These are phyloP conservation scores for Lagopus muta DNA, from an alignment of 2,113 vertebrate genomes.

Conservation along the genomic window DNA sequence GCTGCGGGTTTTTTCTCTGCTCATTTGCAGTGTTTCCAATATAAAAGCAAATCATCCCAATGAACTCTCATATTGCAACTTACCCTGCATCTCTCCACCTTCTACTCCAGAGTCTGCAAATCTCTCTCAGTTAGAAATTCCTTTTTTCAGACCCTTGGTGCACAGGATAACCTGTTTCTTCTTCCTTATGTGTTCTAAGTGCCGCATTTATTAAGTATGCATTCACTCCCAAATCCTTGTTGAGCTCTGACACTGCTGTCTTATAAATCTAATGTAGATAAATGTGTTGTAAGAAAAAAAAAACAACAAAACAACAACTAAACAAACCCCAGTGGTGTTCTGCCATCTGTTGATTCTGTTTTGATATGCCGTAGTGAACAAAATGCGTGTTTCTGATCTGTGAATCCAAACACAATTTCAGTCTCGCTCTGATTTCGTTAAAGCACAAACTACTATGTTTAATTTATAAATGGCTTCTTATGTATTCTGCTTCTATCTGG, in stretches of 20 bases:
- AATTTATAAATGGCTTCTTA: slow-evolving; percentile 51
- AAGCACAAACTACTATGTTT: slow-evolving; percentile 19
- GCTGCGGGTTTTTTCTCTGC: neutral
- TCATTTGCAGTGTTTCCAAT: neutral
- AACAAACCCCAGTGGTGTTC: neutral
- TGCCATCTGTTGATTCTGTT: slow-evolving; percentile 36
- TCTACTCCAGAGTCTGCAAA: neutral
- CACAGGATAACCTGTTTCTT: neutral
- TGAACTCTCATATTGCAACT: fast-evolving
- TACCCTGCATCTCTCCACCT: neutral
- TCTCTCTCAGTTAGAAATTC: neutral
- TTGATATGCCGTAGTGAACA: slow-evolving; percentile 14
- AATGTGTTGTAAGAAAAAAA: neutral
- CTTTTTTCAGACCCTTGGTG: neutral
- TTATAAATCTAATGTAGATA: slow-evolving; percentile 27
- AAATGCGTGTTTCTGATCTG: neutral
- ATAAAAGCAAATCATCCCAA: neutral
- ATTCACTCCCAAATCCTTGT: neutral
- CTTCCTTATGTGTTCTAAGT: neutral
- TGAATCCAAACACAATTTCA: slow-evolving; percentile 33
- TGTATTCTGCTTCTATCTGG: neutral
- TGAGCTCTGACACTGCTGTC: neutral
- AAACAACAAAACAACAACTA: neutral
- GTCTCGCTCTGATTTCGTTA: slow-evolving; percentile 24
- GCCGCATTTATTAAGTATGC: neutral